phyloP scores from a whole-genome alignment of 2,888 invertebrate species.

The Yponomeuta sedellus region DNA sequence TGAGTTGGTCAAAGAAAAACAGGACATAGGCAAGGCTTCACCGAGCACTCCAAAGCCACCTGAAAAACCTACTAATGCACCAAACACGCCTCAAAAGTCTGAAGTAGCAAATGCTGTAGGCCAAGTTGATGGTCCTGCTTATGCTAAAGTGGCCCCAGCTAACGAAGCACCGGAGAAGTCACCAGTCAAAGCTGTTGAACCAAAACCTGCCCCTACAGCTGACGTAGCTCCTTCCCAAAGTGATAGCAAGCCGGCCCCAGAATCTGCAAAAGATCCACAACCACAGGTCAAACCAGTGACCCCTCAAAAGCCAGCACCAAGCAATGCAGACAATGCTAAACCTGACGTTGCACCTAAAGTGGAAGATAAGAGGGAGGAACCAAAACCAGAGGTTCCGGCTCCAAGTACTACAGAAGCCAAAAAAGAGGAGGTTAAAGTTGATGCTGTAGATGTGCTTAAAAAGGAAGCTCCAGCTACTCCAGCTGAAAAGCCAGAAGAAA shows the following conservation, averaged over 20 bases:
- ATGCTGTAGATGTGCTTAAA: conserved; percentile 18
- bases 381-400: conserved; percentile 18
- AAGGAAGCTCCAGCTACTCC: conserved; percentile 21
- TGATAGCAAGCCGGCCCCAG: conserved; percentile 57
- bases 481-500: conserved; percentile 46
- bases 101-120: conserved; percentile 41
- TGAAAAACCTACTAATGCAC: conserved; percentile 48
- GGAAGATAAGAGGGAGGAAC: conserved; percentile 25
- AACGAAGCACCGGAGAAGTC: conserved; percentile 42
- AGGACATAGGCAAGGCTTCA: conserved; percentile 63
- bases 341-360: conserved; percentile 39
- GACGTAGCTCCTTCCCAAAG: conserved; percentile 61
- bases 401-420: conserved; percentile 11
- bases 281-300: conserved; percentile 43
- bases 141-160: conserved; percentile 57
- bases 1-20: conserved; percentile 60
- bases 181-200: conserved; percentile 49
- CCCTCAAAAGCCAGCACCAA: conserved; percentile 32
- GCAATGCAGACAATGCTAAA: conserved; percentile 42
- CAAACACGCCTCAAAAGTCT: conserved; percentile 52
- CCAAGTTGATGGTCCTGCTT: conserved; percentile 43
- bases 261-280: conserved; percentile 57
- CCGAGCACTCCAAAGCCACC: conserved; percentile 67
- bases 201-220: conserved; percentile 53
- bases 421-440: conserved; percentile 30